Evolutionary conservation across 1,140 invertebrate genomes (phyloP), one percentile per base, ranked within the genome.

Genomic region (Araneus ventricosus): DNA sequence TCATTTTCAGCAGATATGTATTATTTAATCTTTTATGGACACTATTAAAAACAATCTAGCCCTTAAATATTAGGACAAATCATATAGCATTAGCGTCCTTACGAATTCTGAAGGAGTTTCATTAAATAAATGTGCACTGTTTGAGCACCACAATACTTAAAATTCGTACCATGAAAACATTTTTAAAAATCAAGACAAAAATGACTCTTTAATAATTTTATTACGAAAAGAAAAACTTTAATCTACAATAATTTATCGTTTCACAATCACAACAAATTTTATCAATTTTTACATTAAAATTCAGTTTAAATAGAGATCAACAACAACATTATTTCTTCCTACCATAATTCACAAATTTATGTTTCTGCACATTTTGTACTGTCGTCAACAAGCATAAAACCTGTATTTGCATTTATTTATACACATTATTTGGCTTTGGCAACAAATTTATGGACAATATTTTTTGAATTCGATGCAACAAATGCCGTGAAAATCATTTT

Each of bases 241-340:
- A 10, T 37, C 86, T 88, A 88, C 86, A 67, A 45, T 88, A 88
- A 88, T 37, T 88, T 39, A 70, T 88, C 7, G 22, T 70, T 88
- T 45, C n/a, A 88, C 86, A 88, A 88, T 88, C 86, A 88, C 86
- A 88, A 88, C 37, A 88, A 45, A 45, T 88, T 61, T 41, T 45
- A 61, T 63, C 70, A 41, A 1, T 45, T 82, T 27, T 41, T 82
- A 82, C 37, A 41, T 82, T 82, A 82, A 82, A 82, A 82, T 41
- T 82, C 39, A 82, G 4, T 82, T 82, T 82, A 22, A 41, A 82
- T 41, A 82, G n/a, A 82, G 39, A 5, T 82, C 80, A 82, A 82
- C 80, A 82, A 52, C 41, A 82, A 82, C 80, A 82, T 45, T 22
- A 82, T 20, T 45, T 52, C 8, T 45, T 17, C 17, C 24, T 52